Base-by-base conservation (phyloP, 2,797 vertebrate species). In the Myoxocephalus aenaeus region DNA sequence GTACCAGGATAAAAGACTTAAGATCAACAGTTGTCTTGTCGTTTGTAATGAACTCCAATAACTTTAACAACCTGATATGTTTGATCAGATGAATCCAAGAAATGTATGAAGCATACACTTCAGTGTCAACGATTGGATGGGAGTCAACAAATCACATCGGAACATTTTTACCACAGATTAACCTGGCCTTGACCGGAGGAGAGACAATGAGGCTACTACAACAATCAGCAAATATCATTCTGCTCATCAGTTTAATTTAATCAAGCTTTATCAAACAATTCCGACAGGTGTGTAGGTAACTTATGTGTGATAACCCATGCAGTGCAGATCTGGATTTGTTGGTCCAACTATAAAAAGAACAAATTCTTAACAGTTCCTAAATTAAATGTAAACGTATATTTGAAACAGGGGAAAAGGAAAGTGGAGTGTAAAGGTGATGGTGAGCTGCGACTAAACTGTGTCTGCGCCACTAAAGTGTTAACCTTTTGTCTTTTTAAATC, bases 1-100 rank as follows among this genome's bases (percentile, higher is more conserved):
- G 84, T 92, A 92, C 87, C 80, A 91, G 92, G 87, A 92, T 87
- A 89, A 92, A 92, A 89, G 50, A 89, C 57, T 90, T 90, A 79
- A 88, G 86, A 86, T 86, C 56, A 89, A 63, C 27, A 59, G 29
- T 64, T 85, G 75, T 32, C 54, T 73, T 82, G 78, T 83, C 17
- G 3, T 84, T 77, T 78, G 15, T 82, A 65, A 73, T 46, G 36
- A 71, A 5, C 7, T 0, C 15, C 7, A 1, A 51, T 74, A 5
- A 10, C 32, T 65, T 36, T 59, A 12, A 67, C 18, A 22, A 51
- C 5, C 5, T 1, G 13, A 22, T 8, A 36, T 5, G 32, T 58
- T 36, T 70, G 17, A 78, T 20, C 11, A 40, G 13, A n/a, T 22
- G 1, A 1, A 36, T 63, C 2, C 0, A 50, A 11, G 3, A 50